Base-by-base conservation (phyloP, 2,797 vertebrate species). In the Fistularia commersonii region DNA sequence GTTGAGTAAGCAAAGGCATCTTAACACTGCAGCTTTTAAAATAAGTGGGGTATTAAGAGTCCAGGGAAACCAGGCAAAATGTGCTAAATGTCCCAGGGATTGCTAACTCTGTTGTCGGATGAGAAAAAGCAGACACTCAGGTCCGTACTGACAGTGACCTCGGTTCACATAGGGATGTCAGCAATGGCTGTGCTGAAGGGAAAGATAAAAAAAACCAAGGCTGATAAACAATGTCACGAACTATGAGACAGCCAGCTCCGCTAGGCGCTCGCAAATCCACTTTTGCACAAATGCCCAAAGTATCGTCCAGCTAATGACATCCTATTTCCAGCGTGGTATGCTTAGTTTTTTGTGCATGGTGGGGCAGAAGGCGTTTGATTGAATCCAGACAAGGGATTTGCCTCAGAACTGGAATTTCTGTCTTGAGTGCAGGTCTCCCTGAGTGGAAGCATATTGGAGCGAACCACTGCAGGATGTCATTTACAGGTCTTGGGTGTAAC, bases 341-440 rank as follows among this genome's bases (percentile, higher is more conserved):
- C 64, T 68, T 64, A 65, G 57, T 71, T 68, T 77, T 68, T 62
- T 63, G 41, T 49, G 62, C 52, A 78, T 58, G 73, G 62, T 12
- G 52, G 54, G 79, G 82, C 69, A 79, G 50, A 65, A 61, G 58
- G 69, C 62, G 57, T 76, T 85, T 83, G 84, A 90, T 87, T 84
- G 62, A 81, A 84, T 72, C 81, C 88, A 91, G 88, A 80, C 70
- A 49, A 77, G 72, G 63, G 55, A 71, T 81, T 85, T 67, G 83
- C 80, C 84, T 55, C 66, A 78, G 67, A 66, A 43, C 60, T 82
- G 83, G 84, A 89, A 89, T 87, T 87, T 86, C 61, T 83, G 80
- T 81, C 84, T 81, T 84, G 85, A 89, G 86, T 89, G 86, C 82
- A 85, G 84, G 79, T 82, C 58, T 72, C 54, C 51, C 66, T 87